phyloP scores from a whole-genome alignment of 2,888 invertebrate genomes.

The Ectemnius lituratus region DNA sequence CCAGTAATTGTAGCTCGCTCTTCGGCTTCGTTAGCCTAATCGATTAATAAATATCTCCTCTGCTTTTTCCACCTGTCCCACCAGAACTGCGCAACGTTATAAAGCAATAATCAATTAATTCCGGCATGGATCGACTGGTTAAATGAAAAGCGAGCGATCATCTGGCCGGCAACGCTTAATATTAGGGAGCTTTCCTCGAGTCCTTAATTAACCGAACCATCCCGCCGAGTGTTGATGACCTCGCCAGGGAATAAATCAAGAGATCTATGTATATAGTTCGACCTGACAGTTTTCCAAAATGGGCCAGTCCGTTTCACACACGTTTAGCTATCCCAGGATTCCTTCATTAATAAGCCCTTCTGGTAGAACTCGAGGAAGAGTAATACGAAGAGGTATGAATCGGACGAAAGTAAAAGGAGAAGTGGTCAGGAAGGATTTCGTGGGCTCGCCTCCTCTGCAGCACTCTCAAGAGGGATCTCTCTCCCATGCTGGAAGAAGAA shows the following conservation, averaged over 20 bases:
- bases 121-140: no score
- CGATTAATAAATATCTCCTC: conserved; percentile 18
- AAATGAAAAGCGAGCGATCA: no score
- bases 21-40: conserved; percentile 15
- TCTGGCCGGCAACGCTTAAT: no score
- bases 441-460: conserved; percentile 61
- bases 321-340: no score
- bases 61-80: not conserved
- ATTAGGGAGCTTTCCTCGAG: no score
- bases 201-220: no score
- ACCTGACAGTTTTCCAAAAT: not conserved
- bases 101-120: no score
- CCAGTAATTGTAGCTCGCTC: conserved; percentile 15
- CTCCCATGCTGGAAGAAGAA: not conserved
- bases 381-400: conserved; percentile 8
- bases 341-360: no score
- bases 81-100: not conserved
- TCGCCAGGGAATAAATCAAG: not conserved
- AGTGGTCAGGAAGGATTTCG: conserved; percentile 30
- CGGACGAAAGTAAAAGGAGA: conserved; percentile 18
- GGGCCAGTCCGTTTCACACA: no score
- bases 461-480: conserved; percentile 1
- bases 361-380: conserved; percentile 10
- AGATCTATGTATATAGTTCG: not conserved
- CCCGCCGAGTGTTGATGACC: no score